phyloP scores from a whole-genome alignment of 2,888 invertebrate genomes.

The Mimas tiliae region DNA sequence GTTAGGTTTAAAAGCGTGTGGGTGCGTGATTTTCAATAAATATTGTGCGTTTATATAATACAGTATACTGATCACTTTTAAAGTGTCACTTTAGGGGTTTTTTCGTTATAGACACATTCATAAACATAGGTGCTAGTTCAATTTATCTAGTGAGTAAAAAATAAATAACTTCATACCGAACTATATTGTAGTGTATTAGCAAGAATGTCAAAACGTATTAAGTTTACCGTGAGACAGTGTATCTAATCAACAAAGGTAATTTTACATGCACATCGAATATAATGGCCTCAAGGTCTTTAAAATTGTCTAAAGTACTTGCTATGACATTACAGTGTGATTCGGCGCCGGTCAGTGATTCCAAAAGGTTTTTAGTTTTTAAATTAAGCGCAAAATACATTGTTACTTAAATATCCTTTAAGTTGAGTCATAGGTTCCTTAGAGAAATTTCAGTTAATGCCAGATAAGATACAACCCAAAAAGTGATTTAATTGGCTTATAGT shows the following conservation, averaged over 20 bases:
- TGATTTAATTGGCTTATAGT: slow-evolving; percentile 54
- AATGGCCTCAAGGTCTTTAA: neutral
- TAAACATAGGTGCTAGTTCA: slow-evolving; percentile 29
- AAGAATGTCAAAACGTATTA: slow-evolving; percentile 47
- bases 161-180: slow-evolving; percentile 32
- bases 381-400: slow-evolving; percentile 42
- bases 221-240: slow-evolving; percentile 50
- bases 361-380: slow-evolving; percentile 44
- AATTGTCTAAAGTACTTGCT: slow-evolving; percentile 41
- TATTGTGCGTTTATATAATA: neutral
- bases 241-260: slow-evolving; percentile 6
- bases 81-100: neutral
- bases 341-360: slow-evolving; percentile 30
- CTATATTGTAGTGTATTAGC: slow-evolving; percentile 56
- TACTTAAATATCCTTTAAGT: slow-evolving; percentile 35
- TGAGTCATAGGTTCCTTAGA: slow-evolving; percentile 19
- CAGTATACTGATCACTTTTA: neutral
- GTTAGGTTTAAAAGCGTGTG: slow-evolving; percentile 20
- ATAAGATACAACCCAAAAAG: slow-evolving; percentile 41
- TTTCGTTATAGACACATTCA: slow-evolving; percentile 10
- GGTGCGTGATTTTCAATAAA: slow-evolving; percentile 16
- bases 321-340: slow-evolving; percentile 49
- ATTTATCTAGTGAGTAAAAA: slow-evolving; percentile 59
- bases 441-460: slow-evolving; percentile 40
- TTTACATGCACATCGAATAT: neutral